Evolutionary conservation across 2,888 invertebrate species (phyloP).

Genomic region (Phymatocera aterrima): DNA sequence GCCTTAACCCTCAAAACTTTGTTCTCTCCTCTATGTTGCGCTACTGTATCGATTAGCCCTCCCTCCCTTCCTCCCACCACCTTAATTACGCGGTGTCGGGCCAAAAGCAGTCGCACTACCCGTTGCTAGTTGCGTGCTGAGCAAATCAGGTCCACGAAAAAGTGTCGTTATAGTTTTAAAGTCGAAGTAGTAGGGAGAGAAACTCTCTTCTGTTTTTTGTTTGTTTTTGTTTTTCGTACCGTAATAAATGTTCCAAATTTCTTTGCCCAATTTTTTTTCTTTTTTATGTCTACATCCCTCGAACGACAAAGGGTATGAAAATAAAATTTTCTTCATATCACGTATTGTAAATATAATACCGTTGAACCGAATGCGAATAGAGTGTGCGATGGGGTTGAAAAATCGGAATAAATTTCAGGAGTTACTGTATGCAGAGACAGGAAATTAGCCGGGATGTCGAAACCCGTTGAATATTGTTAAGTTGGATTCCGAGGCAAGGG

Average conservation of each 20-base stretch:
- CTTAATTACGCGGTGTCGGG: constrained; percentile 24
- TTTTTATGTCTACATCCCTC: not conserved
- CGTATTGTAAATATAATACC: too few relatives aligned
- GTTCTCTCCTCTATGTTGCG: not conserved
- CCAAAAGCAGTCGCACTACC: constrained; percentile 9
- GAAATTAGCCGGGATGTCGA: not conserved
- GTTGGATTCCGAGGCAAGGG: not conserved
- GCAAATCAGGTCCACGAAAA: not conserved
- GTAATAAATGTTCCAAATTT: not conserved
- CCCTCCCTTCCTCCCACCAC: too few relatives aligned
- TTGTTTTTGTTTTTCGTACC: not conserved
- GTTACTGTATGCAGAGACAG: not conserved
- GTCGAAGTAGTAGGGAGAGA: not conserved
- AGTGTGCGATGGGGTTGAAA: not conserved
- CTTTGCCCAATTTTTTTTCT: not conserved
- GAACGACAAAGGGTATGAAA: too few relatives aligned
- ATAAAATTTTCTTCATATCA: not conserved
- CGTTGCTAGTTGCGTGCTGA: constrained; percentile 14
- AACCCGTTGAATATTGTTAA: constrained; percentile 10
- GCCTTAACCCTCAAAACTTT: constrained; percentile 5
- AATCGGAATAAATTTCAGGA: constrained; percentile 32
- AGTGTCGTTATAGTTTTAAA: not conserved
- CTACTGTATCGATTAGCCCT: constrained; percentile 32
- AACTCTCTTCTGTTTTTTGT: not conserved
- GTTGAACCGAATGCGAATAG: constrained; percentile 3